Evolutionary conservation across 2,888 invertebrate species (phyloP).

Genomic region (Tortrix viridana): DNA sequence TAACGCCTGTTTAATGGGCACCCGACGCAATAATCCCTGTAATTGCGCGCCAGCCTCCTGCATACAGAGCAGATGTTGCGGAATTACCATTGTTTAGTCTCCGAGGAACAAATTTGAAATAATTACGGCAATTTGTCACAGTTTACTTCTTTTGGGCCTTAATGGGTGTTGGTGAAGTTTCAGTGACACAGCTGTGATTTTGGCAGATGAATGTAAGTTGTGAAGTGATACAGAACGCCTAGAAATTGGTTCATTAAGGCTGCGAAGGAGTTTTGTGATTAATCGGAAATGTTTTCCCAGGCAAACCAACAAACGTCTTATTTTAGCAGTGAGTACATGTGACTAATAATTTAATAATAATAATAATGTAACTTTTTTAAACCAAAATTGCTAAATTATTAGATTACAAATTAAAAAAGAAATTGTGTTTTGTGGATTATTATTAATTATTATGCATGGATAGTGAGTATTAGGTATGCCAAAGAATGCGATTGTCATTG

Average conservation of each 20-base stretch:
- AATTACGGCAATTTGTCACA: constrained; percentile 60
- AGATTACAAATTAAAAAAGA: no score
- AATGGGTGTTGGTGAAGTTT: constrained; percentile 27
- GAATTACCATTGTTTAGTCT: constrained; percentile 73
- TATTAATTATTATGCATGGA: no score
- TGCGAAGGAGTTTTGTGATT: background rate
- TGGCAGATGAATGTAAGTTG: constrained; percentile 4
- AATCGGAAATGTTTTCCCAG: background rate
- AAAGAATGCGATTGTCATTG: no score
- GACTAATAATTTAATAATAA: no score
- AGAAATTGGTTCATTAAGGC: constrained; percentile 2
- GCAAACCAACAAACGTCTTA: no score
- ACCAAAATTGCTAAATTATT: no score
- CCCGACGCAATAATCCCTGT: constrained; percentile 73
- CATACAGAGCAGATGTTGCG: constrained; percentile 74
- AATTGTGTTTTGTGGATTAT: no score
- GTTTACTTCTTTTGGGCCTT: constrained; percentile 41
- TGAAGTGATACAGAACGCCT: background rate
- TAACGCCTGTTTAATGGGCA: constrained; percentile 75
- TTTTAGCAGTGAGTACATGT: no score
- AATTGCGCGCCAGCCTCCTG: constrained; percentile 66
- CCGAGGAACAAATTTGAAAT: constrained; percentile 62
- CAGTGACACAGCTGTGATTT: constrained; percentile 25
- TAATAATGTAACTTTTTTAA: no score
- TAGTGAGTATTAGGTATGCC: no score